Evolutionary conservation across 2,113 vertebrate species (phyloP), one percentile per base, ranked within the genome.

Genomic region (Microtus richardsoni): DNA sequence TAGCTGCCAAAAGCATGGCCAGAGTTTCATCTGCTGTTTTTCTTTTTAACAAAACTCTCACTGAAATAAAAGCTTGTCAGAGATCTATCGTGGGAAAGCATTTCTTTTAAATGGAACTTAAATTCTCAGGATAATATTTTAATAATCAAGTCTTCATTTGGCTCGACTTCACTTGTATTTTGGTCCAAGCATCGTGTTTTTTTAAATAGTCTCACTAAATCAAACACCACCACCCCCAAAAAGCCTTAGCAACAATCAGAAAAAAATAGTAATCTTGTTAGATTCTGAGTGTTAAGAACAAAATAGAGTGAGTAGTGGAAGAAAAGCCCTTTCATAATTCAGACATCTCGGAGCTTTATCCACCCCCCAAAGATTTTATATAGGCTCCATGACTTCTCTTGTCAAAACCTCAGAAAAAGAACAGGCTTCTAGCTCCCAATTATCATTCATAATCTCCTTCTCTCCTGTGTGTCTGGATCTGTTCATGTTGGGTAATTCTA

Each of bases 91-190:
- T 73, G 96, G 91, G 36, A 84, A 96, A 95, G 89, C 64, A 71
- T 36, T 89, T 66, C 62, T 94, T 93, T 95, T 58, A 95, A 95
- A 84, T n/a, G 85, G 39, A 30, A 97, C 22, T 91, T 10, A 1
- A 92, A 96, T 91, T 84, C 86, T 96, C n/a, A 96, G 96, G 84
- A 73, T 88, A 93, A 91, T 96, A 68, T 91, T 95, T 94, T 96
- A 95, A 97, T 96, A 91, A 96, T 88, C 47, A 14, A 54, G 39
- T 90, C 90, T 96, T 89, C 60, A 80, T 49, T 83, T 97, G 93
- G 80, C 92, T 93, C 58, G 70, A 5, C 91, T 97, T 93, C 89
- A 77, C 73, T 97, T 83, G 39, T 5, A 49, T 80, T 95, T 94
- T 54, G 33, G 22, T 60, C 89, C 91, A 95, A 89, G 49, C 79